Conservation (phyloP, 2,888 invertebrate species). For the Ariolimax columbianus region DNA sequence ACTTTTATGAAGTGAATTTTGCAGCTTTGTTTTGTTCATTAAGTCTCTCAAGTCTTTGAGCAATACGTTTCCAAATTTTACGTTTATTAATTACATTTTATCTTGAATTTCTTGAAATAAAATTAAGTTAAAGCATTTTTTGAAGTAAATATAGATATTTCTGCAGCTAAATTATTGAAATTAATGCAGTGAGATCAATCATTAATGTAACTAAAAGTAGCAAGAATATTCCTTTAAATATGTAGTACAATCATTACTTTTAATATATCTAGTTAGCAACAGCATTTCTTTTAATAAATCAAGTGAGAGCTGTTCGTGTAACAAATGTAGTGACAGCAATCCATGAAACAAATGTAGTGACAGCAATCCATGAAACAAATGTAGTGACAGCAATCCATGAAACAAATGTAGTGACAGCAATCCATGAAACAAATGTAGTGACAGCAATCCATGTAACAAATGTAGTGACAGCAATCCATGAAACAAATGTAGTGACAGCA, state of each 20-base stretch:
- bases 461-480: too few relatives aligned
- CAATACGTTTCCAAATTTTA: background rate
- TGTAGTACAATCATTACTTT: too few relatives aligned
- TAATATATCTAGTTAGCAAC: background rate
- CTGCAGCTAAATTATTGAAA: too few relatives aligned
- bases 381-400: background rate
- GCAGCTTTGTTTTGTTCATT: constrained; percentile 2
- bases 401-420: background rate
- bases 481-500: too few relatives aligned
- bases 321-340: background rate
- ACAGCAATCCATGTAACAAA: too few relatives aligned
- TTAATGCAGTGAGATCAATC: too few relatives aligned
- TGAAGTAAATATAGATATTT: background rate
- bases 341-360: background rate
- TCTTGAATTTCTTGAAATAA: background rate
- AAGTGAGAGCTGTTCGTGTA: background rate
- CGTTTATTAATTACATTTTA: background rate
- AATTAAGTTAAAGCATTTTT: background rate
- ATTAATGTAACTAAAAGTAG: too few relatives aligned
- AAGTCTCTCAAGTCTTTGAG: too few relatives aligned
- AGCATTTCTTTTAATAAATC: background rate
- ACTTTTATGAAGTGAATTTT: background rate
- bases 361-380: background rate
- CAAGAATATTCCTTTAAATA: too few relatives aligned
- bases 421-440: too few relatives aligned